phyloP scores from a whole-genome alignment of 2,797 vertebrate genomes.

The Furcifer pardalis region DNA sequence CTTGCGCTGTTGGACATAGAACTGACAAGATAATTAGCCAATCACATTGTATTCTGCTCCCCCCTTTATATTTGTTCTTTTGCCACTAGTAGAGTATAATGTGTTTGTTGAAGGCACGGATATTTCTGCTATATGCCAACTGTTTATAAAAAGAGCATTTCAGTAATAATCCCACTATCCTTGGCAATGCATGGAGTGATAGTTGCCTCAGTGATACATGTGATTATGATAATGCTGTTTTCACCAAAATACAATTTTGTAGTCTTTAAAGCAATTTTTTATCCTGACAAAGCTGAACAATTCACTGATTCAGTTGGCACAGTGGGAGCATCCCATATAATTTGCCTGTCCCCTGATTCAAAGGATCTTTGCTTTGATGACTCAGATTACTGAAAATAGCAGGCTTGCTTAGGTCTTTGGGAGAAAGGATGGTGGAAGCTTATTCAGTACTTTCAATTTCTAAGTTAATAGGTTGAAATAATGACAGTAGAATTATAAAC shows the following conservation, averaged over 20 bases:
- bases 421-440: conserved; percentile 15
- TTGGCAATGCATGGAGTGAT: conserved; percentile 25
- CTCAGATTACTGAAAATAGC: conserved; percentile 37
- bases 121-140: conserved; percentile 55
- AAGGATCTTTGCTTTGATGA: conserved; percentile 18
- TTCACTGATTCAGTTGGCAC: conserved; percentile 33
- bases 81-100: conserved; percentile 32
- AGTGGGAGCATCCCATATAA: conserved; percentile 16
- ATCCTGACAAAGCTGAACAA: conserved; percentile 28
- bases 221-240: conserved; percentile 52
- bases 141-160: conserved; percentile 53
- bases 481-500: conserved; percentile 28
- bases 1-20: conserved; percentile 29
- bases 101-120: conserved; percentile 43
- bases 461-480: conserved; percentile 36
- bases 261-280: conserved; percentile 43
- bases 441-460: conserved; percentile 22
- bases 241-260: conserved; percentile 42
- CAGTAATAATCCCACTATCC: conserved; percentile 14
- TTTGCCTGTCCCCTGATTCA: conserved; percentile 36
- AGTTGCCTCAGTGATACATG: conserved; percentile 37
- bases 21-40: conserved; percentile 61
- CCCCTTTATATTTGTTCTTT: conserved; percentile 55
- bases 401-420: conserved; percentile 13
- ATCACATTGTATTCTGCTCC: conserved; percentile 57